Evolutionary conservation across 2,888 invertebrate genomes (phyloP), one percentile per base, ranked within the genome.

Genomic region (Choreutis nemorana): DNA sequence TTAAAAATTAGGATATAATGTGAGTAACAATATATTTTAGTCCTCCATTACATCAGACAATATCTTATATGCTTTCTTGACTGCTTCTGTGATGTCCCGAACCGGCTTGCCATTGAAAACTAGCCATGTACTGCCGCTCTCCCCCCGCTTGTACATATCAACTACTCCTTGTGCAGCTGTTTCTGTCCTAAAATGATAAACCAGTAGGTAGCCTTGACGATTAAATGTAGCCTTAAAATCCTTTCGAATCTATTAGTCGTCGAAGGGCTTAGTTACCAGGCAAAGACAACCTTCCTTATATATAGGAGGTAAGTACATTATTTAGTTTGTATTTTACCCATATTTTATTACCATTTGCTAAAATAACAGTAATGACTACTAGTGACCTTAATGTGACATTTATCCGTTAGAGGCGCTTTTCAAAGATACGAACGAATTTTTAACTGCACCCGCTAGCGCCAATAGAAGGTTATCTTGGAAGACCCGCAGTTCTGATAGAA

Each of bases 51-150:
- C 30, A 34, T 15, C 33, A 7, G 40, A 14, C 45, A 67, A 51
- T 3, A 60, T 49, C 15, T 47, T 44, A 35, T 55, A 66, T 0
- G 55, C 65, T 33, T 64, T 52, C 2, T 41, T 48, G 1, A 73
- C 46, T 11, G 60, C 63, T 0, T 34, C 31, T 3, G 45, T 42
- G 10, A 50, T 44, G 4, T 51, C 45, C 16, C 35, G 26, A 1
- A 30, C 36, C 3, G 42, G 40, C 23, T 35, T 36, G 31, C 40
- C 36, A 5, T 33, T 36, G 9, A 36, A 30, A 1, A 41, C 32
- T 8, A 49, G 25, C 53, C 51, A 54, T 3, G 47, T 42, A 21
- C 43, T 44, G 10, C 45, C 50, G 15, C 45, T 48, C 15, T 30
- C 28, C 2, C 50, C 50, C 4, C 30, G 33, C 27, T 44, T 45